Evolutionary conservation across 1,140 invertebrate genomes (phyloP), one percentile per base, ranked within the genome.

Genomic region (Calliopsis andreniformis): DNA sequence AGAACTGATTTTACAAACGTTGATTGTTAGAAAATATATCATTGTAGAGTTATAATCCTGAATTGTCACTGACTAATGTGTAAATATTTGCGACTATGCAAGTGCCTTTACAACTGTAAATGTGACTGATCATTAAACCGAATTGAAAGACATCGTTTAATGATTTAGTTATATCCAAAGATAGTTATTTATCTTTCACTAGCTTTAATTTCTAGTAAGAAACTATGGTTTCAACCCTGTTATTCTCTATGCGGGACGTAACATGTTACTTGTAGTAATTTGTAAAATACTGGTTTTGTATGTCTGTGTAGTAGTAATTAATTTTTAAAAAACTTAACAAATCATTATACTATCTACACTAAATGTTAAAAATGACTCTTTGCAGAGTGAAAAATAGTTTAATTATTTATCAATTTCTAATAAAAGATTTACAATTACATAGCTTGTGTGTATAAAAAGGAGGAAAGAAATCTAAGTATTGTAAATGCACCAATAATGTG

Each of bases 231-330:
- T 32, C n/a, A 18, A 35, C 16, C 20, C 0, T 35, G 23, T 32
- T 7, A 43, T 32, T 47, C 2, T 39, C 0, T 30, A 10, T 10
- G 1, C 7, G 18, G n/a, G 25, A 28, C 0, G n/a, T n/a, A 43
- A 55, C n/a, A 49, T 47, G 3, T 14, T 14, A 20, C n/a, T 43
- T 8, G 42, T 32, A 28, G 53, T 63, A 16, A 45, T 6, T 20
- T 67, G 71, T 75, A 67, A 75, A 66, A 58, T 75, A 39, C 23
- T 45, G 23, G 62, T 56, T 66, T 67, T 75, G 71, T 75, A 75
- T 35, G 10, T 67, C 71, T 75, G 71, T 75, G 62, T 75, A 66
- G 39, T 66, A 73, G 71, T 20, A 53, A 32, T n/a, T 18, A 39
- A 18, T 39, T 42, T 47, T 25, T 61, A 72, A 42, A 53, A 14